A percentile compares a stretch with the other conserved stretches of the same genome.
Evolutionary conservation across 2,797 vertebrate genomes (phyloP).

Genomic region (Tadarida brasiliensis): DNA sequence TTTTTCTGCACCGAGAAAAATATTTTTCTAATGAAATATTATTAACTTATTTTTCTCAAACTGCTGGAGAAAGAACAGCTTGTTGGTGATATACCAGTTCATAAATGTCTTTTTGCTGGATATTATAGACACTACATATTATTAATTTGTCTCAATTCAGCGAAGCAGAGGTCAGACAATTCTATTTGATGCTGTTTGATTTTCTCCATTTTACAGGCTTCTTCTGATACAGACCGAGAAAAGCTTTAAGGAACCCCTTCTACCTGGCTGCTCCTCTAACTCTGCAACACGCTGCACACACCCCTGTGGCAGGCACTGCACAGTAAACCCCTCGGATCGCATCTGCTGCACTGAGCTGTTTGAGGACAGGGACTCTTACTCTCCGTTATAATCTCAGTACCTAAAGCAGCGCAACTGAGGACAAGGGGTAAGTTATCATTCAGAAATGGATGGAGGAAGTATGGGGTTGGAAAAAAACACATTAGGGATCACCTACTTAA

Average conservation of each 20-base stretch:
- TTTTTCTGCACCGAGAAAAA: slow-evolving; percentile 6
- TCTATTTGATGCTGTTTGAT: not conserved
- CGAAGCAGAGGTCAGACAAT: not conserved
- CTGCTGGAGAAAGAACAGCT: slow-evolving; percentile 20
- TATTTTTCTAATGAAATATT: slow-evolving; percentile 56
- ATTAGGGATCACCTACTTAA: not conserved
- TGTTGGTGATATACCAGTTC: not conserved
- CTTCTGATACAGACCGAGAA: not conserved
- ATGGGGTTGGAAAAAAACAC: not conserved
- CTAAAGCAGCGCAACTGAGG: not conserved
- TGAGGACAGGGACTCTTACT: not conserved
- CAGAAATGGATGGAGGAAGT: not conserved
- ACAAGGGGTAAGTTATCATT: not conserved
- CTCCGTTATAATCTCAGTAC: not conserved
- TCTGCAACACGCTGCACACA: not conserved
- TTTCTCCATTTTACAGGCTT: not conserved
- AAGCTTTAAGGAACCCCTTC: not conserved
- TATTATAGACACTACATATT: not conserved
- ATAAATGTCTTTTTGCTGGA: slow-evolving; percentile 23
- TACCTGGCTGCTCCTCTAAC: not conserved
- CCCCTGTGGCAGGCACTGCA: not conserved
- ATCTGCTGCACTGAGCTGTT: not conserved
- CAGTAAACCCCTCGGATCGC: not conserved
- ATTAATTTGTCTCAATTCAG: slow-evolving; percentile 32
- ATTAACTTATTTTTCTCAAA: slow-evolving; percentile 55